Percentiles rank a stretch among this genome's conserved stretches.
Evolutionary conservation across 2,888 invertebrate species (phyloP).

Genomic region (Nymphalis urticae): DNA sequence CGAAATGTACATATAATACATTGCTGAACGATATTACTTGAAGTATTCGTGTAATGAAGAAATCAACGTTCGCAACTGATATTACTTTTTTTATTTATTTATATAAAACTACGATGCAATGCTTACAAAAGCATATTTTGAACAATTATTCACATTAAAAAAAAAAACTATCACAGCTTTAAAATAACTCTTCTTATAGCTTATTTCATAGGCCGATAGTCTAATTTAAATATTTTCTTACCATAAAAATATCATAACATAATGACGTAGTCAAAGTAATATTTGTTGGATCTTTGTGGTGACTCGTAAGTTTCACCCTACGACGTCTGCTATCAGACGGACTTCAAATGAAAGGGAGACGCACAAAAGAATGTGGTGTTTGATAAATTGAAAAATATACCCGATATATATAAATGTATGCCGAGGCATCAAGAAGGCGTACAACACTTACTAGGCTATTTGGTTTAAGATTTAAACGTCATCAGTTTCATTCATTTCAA

Average conservation of each 20-base stretch:
- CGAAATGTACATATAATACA: neutral
- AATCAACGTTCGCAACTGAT: too few relatives aligned
- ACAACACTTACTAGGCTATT: neutral
- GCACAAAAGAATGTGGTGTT: slow-evolving; percentile 21
- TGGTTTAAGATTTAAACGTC: too few relatives aligned
- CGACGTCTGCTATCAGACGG: slow-evolving; percentile 26
- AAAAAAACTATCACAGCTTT: too few relatives aligned
- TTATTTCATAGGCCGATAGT: too few relatives aligned
- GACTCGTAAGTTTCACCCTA: slow-evolving; percentile 67
- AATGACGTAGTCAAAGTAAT: slow-evolving; percentile 17
- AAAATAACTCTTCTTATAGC: too few relatives aligned
- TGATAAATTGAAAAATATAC: slow-evolving; percentile 23
- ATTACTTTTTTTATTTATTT: too few relatives aligned
- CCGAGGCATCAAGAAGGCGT: too few relatives aligned
- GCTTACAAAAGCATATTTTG: too few relatives aligned
- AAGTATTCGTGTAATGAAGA: too few relatives aligned
- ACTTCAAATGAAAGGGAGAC: slow-evolving; percentile 22
- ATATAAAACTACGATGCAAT: too few relatives aligned
- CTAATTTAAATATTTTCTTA: neutral
- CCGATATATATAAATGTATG: neutral
- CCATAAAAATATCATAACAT: neutral
- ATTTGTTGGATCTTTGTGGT: slow-evolving; percentile 42
- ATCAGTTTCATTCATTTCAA: too few relatives aligned
- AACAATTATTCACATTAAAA: too few relatives aligned
- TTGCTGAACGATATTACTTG: neutral